phyloP scores from a whole-genome alignment of 2,888 invertebrate species.

The Macrophya annulata region DNA sequence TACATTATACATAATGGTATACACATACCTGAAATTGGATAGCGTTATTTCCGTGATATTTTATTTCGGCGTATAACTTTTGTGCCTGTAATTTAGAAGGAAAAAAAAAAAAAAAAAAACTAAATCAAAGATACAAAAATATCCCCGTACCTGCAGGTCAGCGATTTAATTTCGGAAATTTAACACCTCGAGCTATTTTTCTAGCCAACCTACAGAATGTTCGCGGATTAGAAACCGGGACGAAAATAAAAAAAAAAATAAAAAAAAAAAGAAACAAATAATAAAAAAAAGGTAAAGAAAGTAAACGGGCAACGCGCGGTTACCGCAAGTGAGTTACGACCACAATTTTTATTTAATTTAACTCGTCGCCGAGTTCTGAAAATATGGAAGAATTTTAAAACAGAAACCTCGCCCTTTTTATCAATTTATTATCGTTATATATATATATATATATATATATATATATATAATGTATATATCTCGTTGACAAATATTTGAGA shows the following conservation, averaged over 20 bases:
- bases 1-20: background rate
- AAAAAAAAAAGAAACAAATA: too few species aligned
- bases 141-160: conserved; percentile 24
- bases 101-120: conserved; percentile 57
- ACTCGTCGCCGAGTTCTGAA: conserved; percentile 9
- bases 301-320: background rate
- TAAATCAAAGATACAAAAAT: conserved; percentile 66
- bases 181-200: conserved; percentile 5
- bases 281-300: background rate
- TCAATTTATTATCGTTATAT: background rate
- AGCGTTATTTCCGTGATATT: background rate
- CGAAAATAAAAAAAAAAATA: background rate
- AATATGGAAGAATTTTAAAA: conserved; percentile 34
- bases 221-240: conserved; percentile 12
- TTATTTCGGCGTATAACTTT: background rate
- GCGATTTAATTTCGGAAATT: conserved; percentile 64
- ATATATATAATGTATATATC: background rate
- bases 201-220: background rate
- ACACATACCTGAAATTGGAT: background rate
- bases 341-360: conserved; percentile 41
- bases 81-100: background rate
- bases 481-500: background rate
- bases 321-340: conserved; percentile 36
- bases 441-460: background rate
- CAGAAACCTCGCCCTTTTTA: background rate